Evolutionary conservation across 2,113 vertebrate species (phyloP), one percentile per base, ranked within the genome.

Genomic region (Stomatorhinus ivindoensis): DNA sequence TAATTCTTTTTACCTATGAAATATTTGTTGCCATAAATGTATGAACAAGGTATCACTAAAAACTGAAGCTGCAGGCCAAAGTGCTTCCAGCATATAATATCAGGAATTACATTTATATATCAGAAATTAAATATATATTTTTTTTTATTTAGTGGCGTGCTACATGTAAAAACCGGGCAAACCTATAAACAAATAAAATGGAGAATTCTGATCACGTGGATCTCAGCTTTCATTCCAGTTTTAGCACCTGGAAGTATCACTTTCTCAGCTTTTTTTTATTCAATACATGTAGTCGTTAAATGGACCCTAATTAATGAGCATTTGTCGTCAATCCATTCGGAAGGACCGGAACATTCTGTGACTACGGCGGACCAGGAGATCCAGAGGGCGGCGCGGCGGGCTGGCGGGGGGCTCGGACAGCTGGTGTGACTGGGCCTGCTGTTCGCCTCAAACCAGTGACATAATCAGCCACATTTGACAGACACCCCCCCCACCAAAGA

Each of bases 1-100:
- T 93, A 95, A 95, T 92, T 93, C 94, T 94, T 96, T 96, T 96
- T 96, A 96, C 96, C 94, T 95, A 96, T 96, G 96, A 96, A 88
- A 88, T 69, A 69, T 88, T 88, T 90, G 95, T 93, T 94, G 92
- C 93, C 92, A 94, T 93, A 94, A 94, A 96, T 95, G 95, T 94
- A 93, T 61, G 94, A 93, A 93, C 94, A 94, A 95, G 89, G 94
- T 92, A 93, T 95, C 95, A 94, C 94, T 95, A 91, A 93, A 94
- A 93, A 86, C 91, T 90, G 92, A 92, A 92, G 92, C 92, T 92
- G 86, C 93, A 91, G 92, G 94, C 92, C 94, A 90, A 92, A 91
- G 92, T 93, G 95, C 96, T 96, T 95, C 94, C 90, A 92, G 89
- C 92, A 92, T 92, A 95, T 95, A 44, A 82, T 94, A 94, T 87